Percentiles rank a stretch among this genome's conserved stretches.
phyloP scores from a whole-genome alignment of 2,888 invertebrate species.

The Leucophora obtusa region DNA sequence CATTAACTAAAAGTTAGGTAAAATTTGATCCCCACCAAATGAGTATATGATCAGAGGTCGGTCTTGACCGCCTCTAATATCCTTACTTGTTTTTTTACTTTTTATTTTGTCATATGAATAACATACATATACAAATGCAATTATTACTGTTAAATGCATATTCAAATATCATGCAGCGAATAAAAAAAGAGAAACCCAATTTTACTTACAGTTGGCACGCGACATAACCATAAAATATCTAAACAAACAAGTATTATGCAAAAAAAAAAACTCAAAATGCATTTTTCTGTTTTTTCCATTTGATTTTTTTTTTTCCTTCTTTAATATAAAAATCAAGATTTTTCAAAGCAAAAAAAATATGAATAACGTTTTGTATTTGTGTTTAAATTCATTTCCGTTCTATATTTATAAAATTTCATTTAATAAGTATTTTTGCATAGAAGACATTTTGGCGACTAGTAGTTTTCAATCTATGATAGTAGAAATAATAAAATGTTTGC shows the following conservation, averaged over 20 bases:
- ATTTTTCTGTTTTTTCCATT: not conserved
- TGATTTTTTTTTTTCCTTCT: not conserved
- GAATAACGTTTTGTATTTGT: not conserved
- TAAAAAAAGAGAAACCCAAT: not conserved
- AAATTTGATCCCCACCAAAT: too few species aligned
- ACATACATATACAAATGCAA: constrained; percentile 34
- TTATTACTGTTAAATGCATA: constrained; percentile 9
- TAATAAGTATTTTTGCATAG: constrained; percentile 8
- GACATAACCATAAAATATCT: constrained; percentile 48
- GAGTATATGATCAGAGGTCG: too few species aligned
- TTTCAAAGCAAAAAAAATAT: not conserved
- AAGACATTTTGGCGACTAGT: constrained; percentile 39
- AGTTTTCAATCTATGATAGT: not conserved
- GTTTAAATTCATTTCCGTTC: not conserved
- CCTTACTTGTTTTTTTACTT: not conserved
- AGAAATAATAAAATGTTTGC: not conserved
- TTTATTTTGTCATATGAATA: constrained; percentile 37
- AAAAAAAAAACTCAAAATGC: not conserved
- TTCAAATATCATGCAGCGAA: not conserved
- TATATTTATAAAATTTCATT: constrained; percentile 2
- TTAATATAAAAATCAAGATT: not conserved
- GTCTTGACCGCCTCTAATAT: too few species aligned
- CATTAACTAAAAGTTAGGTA: too few species aligned
- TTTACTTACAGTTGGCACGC: constrained; percentile 61
- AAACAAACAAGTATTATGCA: not conserved